phyloP scores from a whole-genome alignment of 1,140 invertebrate genomes.

The Drosophila tropicalis region DNA sequence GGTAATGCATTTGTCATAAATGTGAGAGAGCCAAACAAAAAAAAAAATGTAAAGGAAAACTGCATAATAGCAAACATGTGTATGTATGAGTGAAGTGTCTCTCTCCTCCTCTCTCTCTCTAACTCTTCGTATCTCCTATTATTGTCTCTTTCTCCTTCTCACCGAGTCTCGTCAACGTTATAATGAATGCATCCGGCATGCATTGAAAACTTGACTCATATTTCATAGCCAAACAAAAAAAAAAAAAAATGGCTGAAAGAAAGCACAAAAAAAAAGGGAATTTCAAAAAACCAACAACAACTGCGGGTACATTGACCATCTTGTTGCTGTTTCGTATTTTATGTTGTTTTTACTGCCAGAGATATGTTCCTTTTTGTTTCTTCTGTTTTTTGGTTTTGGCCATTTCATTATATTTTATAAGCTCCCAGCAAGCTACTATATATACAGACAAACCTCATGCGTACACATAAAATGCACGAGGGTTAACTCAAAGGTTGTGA shows the following conservation, averaged over 20 bases:
- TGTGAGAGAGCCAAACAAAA: slow-evolving; percentile 46
- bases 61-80: slow-evolving; percentile 63
- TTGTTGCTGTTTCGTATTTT: slow-evolving; percentile 58
- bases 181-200: slow-evolving; percentile 82
- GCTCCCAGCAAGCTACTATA: slow-evolving; percentile 28
- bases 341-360: slow-evolving; percentile 31
- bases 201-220: slow-evolving; percentile 82
- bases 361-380: slow-evolving; percentile 30
- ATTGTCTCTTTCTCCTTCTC: background rate
- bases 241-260: slow-evolving; percentile 17
- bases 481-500: background rate
- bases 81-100: slow-evolving; percentile 41
- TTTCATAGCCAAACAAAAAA: slow-evolving; percentile 63
- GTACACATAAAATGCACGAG: slow-evolving; percentile 18
- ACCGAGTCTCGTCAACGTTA: slow-evolving; percentile 66
- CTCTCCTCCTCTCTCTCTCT: background rate
- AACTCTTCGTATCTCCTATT: background rate
- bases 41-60: slow-evolving; percentile 47
- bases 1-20: slow-evolving; percentile 69
- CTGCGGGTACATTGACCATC: slow-evolving; percentile 73
- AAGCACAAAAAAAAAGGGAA: slow-evolving; percentile 27
- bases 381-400: slow-evolving; percentile 8
- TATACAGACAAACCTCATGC: background rate
- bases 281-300: slow-evolving; percentile 17
- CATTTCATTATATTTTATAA: slow-evolving; percentile 63